Percentiles rank a stretch among this genome's conserved stretches.
phyloP scores from a whole-genome alignment of 1,140 invertebrate genomes.

The Dreissena rostriformis region DNA sequence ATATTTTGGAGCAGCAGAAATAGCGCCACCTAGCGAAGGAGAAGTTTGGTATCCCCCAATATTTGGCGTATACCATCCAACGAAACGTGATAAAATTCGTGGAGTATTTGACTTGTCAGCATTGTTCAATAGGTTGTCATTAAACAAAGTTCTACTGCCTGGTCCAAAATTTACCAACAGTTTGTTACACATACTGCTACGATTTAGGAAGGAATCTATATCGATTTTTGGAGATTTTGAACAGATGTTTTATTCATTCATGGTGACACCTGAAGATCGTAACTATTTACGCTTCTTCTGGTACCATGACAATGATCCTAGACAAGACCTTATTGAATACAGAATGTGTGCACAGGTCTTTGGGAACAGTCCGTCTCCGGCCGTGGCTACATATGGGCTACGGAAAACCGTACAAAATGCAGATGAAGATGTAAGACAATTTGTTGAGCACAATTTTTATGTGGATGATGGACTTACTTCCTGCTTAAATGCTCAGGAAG shows the following conservation, averaged over 20 bases:
- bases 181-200: slow-evolving; percentile 18
- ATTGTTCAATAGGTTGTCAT: background rate
- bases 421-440: slow-evolving; percentile 13
- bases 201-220: slow-evolving; percentile 9
- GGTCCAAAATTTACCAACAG: slow-evolving; percentile 46
- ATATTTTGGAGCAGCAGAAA: background rate
- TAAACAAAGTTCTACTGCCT: slow-evolving; percentile 32
- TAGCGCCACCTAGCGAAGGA: slow-evolving; percentile 4
- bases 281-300: slow-evolving; percentile 39
- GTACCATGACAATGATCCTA: slow-evolving; percentile 25
- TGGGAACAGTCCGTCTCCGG: slow-evolving; percentile 30
- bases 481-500: background rate
- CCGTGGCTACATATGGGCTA: slow-evolving; percentile 43
- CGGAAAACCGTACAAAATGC: slow-evolving; percentile 4
- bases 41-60: background rate
- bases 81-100: slow-evolving; percentile 21
- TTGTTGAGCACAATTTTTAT: slow-evolving; percentile 52
- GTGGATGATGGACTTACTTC: slow-evolving; percentile 56
- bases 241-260: slow-evolving; percentile 21
- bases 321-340: slow-evolving; percentile 23
- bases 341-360: slow-evolving; percentile 47
- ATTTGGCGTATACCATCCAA: slow-evolving; percentile 17
- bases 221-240: slow-evolving; percentile 7
- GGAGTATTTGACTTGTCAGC: slow-evolving; percentile 2
- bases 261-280: background rate